Base-by-base conservation (phyloP, 2,113 vertebrate genomes). In the Apodemus sylvaticus region DNA sequence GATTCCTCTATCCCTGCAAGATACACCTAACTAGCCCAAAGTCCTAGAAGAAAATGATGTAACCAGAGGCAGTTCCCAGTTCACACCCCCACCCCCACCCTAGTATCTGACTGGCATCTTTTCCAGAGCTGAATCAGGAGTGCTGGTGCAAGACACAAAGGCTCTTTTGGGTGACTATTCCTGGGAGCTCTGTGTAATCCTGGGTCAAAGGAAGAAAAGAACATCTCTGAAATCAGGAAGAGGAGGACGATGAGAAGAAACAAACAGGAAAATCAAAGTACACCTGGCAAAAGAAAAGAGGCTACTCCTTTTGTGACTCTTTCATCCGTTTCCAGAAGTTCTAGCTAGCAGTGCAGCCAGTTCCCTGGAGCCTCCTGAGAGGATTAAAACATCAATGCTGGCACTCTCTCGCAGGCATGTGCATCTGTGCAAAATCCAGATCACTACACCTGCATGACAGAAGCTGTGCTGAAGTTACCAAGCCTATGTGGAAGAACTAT, bases 141-240 rank as follows among this genome's bases (percentile, higher is more conserved):
- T 92, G 94, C 90, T 94, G 92, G 92, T 93, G 51, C 88, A 86
- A 93, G 0, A 5, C 77, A 55, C 48, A 66, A 85, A 90, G 87
- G 83, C 86, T 89, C 92, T 89, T 39, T 45, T 2, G 51, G 45
- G 79, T 26, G 26, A 73, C 79, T 36, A 66, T 34, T 66, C 96
- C 90, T 13, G 39, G 19, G 66, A 36, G 64, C 60, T 73, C 34
- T 70, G 55, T 95, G 36, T 82, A 90, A 86, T 53, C 16, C 48
- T 39, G 45, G 36, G 39, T n/a, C 26, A 17, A 91, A 95, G 85
- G 62, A 48, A n/a, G 24, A 26, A 16, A 81, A 62, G 26, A 64
- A 0, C 0, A 26, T 42, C 3, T 83, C 79, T 83, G 81, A 42
- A 83, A 17, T 62, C n/a, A 83, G 60, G 81, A 83, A 42, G 58